A percentile compares a stretch with the other conserved stretches of the same genome.
phyloP scores from a whole-genome alignment of 2,797 vertebrate species.

The Fringilla coelebs region DNA sequence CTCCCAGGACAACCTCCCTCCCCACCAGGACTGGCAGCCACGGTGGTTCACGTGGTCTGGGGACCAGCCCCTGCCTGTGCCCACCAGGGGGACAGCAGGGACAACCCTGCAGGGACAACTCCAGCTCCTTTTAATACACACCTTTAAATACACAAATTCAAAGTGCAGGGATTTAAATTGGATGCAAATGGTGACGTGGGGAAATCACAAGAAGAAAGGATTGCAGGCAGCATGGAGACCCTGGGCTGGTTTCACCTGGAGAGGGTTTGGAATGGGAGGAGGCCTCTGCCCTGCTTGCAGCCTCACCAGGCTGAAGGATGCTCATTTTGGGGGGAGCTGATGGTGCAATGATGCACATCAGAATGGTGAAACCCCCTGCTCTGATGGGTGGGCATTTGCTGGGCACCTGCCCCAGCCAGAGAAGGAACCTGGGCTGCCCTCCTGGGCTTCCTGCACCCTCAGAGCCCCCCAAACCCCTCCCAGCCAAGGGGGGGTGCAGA shows the following conservation, averaged over 20 bases:
- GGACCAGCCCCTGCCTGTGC: not conserved
- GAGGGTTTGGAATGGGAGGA: accelerated
- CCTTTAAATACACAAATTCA: not conserved
- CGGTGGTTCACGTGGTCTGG: accelerated
- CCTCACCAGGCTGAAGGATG: not conserved
- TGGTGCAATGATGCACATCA: accelerated
- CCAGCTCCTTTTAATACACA: not conserved
- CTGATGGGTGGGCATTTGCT: not conserved
- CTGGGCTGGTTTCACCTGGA: accelerated
- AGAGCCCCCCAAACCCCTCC: not conserved
- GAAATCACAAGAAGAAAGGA: not conserved
- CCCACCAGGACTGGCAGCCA: not conserved
- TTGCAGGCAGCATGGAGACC: not conserved
- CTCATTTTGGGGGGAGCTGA: accelerated
- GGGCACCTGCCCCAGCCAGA: not conserved
- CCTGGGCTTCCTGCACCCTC: not conserved
- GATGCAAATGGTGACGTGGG: not conserved
- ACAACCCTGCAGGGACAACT: not conserved
- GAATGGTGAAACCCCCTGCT: not conserved
- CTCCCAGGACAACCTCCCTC: not conserved
- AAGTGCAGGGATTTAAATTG: not conserved
- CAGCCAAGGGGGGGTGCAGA: not conserved
- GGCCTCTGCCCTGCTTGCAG: not conserved
- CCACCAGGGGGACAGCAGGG: accelerated
- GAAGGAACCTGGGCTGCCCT: not conserved